phyloP scores from a whole-genome alignment of 2,113 vertebrate species.

The Microcebus griseorufus region DNA sequence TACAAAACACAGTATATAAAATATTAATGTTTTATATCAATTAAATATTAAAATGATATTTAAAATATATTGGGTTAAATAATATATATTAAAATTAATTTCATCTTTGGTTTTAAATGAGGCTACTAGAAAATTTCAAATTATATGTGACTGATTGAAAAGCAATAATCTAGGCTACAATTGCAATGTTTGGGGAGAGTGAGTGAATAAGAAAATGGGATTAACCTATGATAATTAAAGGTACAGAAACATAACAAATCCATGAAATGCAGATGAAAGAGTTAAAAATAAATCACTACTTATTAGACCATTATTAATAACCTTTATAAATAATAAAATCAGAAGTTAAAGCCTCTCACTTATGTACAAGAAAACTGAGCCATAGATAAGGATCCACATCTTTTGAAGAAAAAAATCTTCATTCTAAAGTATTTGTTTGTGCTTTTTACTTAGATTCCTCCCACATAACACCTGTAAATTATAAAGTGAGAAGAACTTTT shows the following conservation, averaged over 20 bases:
- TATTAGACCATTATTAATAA: background rate
- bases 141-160: background rate
- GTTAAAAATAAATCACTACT: conserved; percentile 29
- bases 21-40: background rate
- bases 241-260: background rate
- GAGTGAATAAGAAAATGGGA: background rate
- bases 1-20: conserved; percentile 34
- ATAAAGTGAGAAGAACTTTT: background rate
- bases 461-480: conserved; percentile 34
- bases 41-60: conserved; percentile 23
- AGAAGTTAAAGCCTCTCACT: conserved; percentile 36
- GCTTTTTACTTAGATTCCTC: conserved; percentile 39
- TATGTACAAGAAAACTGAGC: background rate
- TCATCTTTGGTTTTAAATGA: conserved; percentile 23
- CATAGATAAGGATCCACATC: background rate
- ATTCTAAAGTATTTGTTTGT: background rate
- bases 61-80: background rate
- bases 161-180: background rate
- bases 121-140: background rate
- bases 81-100: conserved; percentile 24
- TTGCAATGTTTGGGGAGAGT: background rate
- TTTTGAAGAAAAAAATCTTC: background rate
- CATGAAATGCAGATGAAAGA: background rate
- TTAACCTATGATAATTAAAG: background rate
- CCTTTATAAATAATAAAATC: background rate